Conservation (phyloP, 2,888 invertebrate species). For the Brachylomia viminalis region DNA sequence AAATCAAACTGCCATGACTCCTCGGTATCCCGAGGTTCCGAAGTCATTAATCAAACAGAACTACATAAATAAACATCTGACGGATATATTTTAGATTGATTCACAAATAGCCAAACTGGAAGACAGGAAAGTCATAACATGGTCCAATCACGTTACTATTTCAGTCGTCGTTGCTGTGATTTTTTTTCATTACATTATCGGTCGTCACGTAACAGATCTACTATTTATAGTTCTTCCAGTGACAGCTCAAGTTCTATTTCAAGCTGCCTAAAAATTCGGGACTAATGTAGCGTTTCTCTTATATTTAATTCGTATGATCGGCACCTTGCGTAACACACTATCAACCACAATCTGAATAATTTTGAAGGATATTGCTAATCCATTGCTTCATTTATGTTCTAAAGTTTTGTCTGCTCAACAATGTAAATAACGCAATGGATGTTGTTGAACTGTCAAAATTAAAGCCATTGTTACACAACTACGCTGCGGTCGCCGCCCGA, state of each 20-base stretch:
- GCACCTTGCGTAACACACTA: too few species aligned
- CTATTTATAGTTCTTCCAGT: constrained; percentile 48
- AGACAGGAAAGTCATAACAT: constrained; percentile 57
- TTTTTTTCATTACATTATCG: constrained; percentile 51
- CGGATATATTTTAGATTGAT: constrained; percentile 64
- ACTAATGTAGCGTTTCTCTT: constrained; percentile 36
- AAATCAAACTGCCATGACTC: constrained; percentile 41
- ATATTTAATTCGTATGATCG: background rate
- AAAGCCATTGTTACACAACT: too few species aligned
- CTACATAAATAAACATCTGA: constrained; percentile 60
- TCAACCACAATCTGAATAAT: too few species aligned
- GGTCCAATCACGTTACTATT: constrained; percentile 53
- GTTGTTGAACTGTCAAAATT: too few species aligned
- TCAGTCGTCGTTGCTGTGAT: constrained; percentile 23
- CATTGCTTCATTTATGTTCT: too few species aligned
- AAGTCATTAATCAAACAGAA: constrained; percentile 58
- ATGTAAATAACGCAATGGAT: too few species aligned
- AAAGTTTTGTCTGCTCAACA: too few species aligned
- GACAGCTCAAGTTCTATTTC: constrained; percentile 58
- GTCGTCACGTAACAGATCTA: constrained; percentile 37
- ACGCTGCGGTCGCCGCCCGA: too few species aligned
- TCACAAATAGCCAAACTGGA: constrained; percentile 54
- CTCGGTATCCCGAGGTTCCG: constrained; percentile 50
- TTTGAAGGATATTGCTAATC: too few species aligned
- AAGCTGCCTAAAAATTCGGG: constrained; percentile 37